Percentiles rank a stretch among this genome's conserved stretches.
Evolutionary conservation across 2,888 invertebrate species (phyloP).

Genomic region (Netelia melanura): DNA sequence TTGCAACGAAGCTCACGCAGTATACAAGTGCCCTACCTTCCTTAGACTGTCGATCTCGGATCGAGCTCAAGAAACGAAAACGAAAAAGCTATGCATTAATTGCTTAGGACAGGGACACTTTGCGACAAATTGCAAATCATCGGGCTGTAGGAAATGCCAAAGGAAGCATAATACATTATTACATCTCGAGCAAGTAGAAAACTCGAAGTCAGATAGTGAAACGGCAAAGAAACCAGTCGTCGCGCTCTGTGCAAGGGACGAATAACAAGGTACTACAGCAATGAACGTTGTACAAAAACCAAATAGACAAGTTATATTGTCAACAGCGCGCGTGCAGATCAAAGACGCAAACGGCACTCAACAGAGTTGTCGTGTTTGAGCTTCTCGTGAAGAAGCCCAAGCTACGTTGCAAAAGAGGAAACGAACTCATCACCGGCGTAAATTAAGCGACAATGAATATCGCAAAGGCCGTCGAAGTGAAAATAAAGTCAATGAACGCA

Average conservation of each 20-base stretch:
- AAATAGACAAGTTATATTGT: conserved; percentile 51
- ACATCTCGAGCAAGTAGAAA: conserved; percentile 2
- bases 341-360: conserved; percentile 19
- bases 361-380: conserved; percentile 36
- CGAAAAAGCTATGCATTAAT: conserved; percentile 68
- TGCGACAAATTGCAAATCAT: conserved; percentile 55
- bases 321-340: conserved; percentile 20
- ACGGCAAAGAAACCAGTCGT: not conserved
- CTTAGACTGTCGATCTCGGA: conserved; percentile 33
- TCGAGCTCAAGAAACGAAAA: conserved; percentile 50
- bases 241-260: conserved; percentile 3
- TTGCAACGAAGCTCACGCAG: conserved; percentile 10
- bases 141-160: conserved; percentile 69
- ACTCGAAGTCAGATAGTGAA: not conserved
- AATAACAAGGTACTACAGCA: not conserved
- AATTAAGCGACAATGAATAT: conserved; percentile 28
- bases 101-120: conserved; percentile 67
- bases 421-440: conserved; percentile 35
- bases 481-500: conserved; percentile 20
- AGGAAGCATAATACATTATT: conserved; percentile 24
- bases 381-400: conserved; percentile 28
- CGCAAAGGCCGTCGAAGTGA: not conserved
- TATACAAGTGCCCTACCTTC: conserved; percentile 47
- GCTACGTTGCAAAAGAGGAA: conserved; percentile 12
- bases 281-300: conserved; percentile 45